Evolutionary conservation across 2,797 vertebrate genomes (phyloP), one percentile per base, ranked within the genome.

Genomic region (Gymnopithys bicolor): DNA sequence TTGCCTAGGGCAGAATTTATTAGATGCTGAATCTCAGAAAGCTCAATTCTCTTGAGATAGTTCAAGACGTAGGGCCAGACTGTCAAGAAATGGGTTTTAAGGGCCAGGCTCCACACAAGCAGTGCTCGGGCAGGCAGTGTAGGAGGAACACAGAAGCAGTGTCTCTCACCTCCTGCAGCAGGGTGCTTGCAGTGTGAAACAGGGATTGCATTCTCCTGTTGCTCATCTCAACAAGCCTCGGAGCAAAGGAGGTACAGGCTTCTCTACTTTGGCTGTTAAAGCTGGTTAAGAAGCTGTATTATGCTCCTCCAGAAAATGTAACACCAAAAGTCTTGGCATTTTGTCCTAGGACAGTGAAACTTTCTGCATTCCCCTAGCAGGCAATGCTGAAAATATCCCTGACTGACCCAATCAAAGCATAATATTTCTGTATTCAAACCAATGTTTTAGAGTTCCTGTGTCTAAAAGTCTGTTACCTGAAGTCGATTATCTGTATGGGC

Each of bases 1-100:
- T 73, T 73, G 87, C 79, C 87, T 73, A 43, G n/a, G 93, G 59
- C 25, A 88, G 62, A 79, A 86, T 90, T 89, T 87, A 62, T 81
- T 86, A 60, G 66, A 76, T 43, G 58, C 21, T 79, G 76, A 88
- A 88, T 43, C 41, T 93, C 48, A 73, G 92, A 91, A 87, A 35
- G 10, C 45, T 74, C 12, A 2, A 52, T 55, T 91, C 45, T 78
- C 67, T 94, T 24, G 33, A 73, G 56, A 60, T 8, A 64, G 49
- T 30, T 90, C 33, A 86, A 84, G 52, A 88, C 0, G 1, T 1
- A 4, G 49, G 56, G 45, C 37, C 64, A 90, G 23, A 76, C 63
- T 79, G 63, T 90, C 81, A 83, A 91, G 77, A 90, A 79, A 51
- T 33, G 21, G 19, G 25, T 37, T 95, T 76, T 82, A 58, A 35